Evolutionary conservation across 2,888 invertebrate genomes (phyloP), one percentile per base, ranked within the genome.

Genomic region (Muschampia plurimacula): DNA sequence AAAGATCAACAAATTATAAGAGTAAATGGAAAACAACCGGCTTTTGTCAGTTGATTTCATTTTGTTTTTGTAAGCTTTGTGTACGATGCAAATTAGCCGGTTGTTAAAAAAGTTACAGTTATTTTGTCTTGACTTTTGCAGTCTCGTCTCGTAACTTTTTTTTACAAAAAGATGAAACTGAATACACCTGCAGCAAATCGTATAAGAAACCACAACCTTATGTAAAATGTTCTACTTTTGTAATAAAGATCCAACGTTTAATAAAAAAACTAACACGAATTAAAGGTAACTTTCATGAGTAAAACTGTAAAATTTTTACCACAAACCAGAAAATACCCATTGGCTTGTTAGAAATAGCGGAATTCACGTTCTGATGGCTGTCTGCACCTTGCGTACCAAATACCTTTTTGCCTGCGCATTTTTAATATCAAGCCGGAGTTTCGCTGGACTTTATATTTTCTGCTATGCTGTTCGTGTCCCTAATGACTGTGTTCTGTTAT

Each of bases 401-500:
- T 55, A 10, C 22, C 6, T 22, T 55, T 55, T 55, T 49, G 49
- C 49, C 2, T 13, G 15, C 12, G 55, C 55, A 55, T 22, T 55
- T 55, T 55, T 55, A 55, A 55, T 55, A 55, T 55, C 55, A 55
- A 55, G 55, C 55, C 22, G 9, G 12, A 22, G 22, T 55, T 15
- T 55, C 46, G 7, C 46, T 60, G 60, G 49, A 32, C 62, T 63
- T 69, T 68, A 46, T 64, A 63, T 63, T 60, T 60, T 46, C 32
- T 60, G 68, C 59, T 52, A 22, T 62, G 39, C 39, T 63, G 44
- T 62, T 52, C 49, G 44, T 49, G 41, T 69, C 41, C 32, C 63
- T 63, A 69, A 63, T 69, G 39, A 69, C 46, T 36, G 36, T 22
- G 22, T 62, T 49, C 49, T 62, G 62, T 69, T 69, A 63, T 52